These are phyloP conservation scores for Manis pentadactyla DNA, from an alignment of 2,797 vertebrate species.

Conservation along the genomic window DNA sequence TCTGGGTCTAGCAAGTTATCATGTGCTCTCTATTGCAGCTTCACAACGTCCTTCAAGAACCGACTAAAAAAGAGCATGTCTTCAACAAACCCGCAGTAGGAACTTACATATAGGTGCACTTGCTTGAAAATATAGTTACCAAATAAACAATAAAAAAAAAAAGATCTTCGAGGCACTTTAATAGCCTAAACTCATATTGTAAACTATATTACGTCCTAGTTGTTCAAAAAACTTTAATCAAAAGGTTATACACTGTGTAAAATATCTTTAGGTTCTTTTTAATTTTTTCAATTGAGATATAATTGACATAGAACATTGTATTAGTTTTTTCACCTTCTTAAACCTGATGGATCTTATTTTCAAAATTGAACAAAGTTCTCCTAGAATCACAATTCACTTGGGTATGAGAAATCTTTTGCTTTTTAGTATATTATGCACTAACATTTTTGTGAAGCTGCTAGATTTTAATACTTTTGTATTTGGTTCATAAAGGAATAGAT, in stretches of 20 bases:
- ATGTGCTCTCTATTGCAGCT: neutral
- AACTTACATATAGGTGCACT: neutral
- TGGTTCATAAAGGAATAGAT: neutral
- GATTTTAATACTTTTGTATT: conserved; percentile 28
- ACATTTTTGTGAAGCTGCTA: neutral
- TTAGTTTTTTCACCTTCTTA: neutral
- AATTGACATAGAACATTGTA: neutral
- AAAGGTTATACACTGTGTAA: neutral
- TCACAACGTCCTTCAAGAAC: conserved; percentile 46
- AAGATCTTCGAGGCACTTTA: neutral
- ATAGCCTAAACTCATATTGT: neutral
- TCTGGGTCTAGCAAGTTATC: neutral
- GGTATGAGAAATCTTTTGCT: conserved; percentile 14
- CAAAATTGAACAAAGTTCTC: conserved; percentile 15
- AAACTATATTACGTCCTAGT: neutral
- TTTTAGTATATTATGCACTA: neutral
- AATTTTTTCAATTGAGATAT: neutral
- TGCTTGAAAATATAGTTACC: neutral
- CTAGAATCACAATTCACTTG: neutral
- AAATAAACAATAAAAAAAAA: neutral
- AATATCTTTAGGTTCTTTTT: conserved; percentile 5
- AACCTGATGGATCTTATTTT: neutral
- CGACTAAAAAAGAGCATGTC: rapidly evolving
- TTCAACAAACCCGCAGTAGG: rapidly evolving
- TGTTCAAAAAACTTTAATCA: neutral